A percentile compares a stretch with the other conserved stretches of the same genome.
Evolutionary conservation across 2,888 invertebrate genomes (phyloP).

Genomic region (Orthosia gothica): DNA sequence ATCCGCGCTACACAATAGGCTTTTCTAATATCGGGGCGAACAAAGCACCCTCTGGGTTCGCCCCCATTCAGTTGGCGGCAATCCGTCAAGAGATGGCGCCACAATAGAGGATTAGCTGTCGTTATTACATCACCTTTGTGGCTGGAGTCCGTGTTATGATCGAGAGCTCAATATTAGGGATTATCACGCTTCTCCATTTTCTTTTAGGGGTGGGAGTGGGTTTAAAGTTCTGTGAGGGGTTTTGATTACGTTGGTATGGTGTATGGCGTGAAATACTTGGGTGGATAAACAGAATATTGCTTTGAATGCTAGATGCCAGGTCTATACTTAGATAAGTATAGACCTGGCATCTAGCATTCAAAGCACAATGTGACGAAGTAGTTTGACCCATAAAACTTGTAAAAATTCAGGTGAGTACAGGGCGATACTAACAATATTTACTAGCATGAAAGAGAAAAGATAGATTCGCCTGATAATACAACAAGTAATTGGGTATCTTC

Average conservation of each 20-base stretch:
- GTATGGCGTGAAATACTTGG: neutral
- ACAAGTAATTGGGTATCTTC: too few species aligned
- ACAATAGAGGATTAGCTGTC: constrained; percentile 89
- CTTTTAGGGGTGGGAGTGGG: constrained; percentile 65
- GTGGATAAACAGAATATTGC: neutral
- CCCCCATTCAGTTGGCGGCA: constrained; percentile 87
- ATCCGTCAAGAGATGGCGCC: constrained; percentile 91
- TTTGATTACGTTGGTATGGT: constrained; percentile 14
- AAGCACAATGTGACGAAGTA: neutral
- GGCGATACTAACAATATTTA: neutral
- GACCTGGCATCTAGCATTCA: too few species aligned
- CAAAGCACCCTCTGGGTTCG: constrained; percentile 87
- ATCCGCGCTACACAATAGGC: constrained; percentile 80
- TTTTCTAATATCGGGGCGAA: constrained; percentile 84
- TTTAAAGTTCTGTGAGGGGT: constrained; percentile 31
- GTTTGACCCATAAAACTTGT: neutral
- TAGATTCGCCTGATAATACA: too few species aligned
- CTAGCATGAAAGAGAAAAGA: neutral
- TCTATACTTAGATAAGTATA: too few species aligned
- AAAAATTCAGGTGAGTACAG: neutral
- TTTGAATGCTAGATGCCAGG: too few species aligned
- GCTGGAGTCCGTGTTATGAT: constrained; percentile 84
- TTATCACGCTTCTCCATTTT: constrained; percentile 87
- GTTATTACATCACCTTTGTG: constrained; percentile 91
- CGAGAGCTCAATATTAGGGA: constrained; percentile 90